Conservation (phyloP, 2,113 vertebrate species). For the Muscicapa adusta region DNA sequence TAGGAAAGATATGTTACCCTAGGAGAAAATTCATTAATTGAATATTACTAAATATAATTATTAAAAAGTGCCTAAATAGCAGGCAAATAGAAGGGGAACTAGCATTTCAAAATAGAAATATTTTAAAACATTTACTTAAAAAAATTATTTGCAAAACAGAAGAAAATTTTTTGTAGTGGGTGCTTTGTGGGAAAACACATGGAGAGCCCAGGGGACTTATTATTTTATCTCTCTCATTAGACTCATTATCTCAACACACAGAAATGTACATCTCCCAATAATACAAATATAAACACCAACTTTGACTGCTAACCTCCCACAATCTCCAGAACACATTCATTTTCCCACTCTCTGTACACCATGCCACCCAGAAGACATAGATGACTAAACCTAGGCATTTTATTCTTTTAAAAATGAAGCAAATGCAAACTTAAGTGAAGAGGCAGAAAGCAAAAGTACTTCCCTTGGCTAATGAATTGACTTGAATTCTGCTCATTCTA, state of each 20-base stretch:
- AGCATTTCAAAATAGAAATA: background rate
- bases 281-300: background rate
- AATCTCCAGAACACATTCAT: background rate
- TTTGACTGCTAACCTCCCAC: background rate
- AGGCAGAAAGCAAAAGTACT: background rate
- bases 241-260: background rate
- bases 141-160: background rate
- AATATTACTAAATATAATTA: background rate
- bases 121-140: background rate
- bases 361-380: background rate
- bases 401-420: background rate
- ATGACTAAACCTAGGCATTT: background rate
- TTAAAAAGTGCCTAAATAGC: background rate
- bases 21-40: background rate
- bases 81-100: background rate
- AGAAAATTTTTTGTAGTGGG: background rate
- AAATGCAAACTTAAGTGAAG: background rate
- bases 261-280: background rate
- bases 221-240: background rate
- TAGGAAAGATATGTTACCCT: background rate
- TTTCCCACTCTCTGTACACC: background rate
- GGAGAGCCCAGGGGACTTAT: background rate
- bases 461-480: background rate
- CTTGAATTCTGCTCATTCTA: background rate
- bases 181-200: background rate